phyloP scores from a whole-genome alignment of 2,888 invertebrate genomes.

The Tetranychus piercei region DNA sequence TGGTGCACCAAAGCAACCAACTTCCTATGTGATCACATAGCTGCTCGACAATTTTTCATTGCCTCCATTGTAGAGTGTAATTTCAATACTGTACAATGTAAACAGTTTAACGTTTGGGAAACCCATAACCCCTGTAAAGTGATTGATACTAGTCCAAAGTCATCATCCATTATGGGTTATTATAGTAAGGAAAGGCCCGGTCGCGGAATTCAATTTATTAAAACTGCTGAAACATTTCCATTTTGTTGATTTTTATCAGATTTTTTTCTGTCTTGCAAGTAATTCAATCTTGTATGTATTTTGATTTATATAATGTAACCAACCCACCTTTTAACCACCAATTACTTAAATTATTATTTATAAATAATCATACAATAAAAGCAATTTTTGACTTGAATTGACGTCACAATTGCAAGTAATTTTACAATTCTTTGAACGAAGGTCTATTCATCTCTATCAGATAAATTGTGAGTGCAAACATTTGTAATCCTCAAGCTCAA shows the following conservation, averaged over 20 bases:
- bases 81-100: neutral
- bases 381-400: too few species aligned
- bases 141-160: neutral
- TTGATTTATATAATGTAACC: too few species aligned
- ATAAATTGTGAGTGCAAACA: too few species aligned
- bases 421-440: too few species aligned
- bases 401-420: too few species aligned
- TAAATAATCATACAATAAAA: too few species aligned
- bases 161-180: neutral
- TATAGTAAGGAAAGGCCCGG: neutral
- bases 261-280: neutral
- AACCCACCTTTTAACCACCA: too few species aligned
- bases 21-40: neutral
- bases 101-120: neutral
- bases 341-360: too few species aligned
- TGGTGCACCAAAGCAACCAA: slow-evolving; percentile 12
- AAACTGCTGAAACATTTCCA: neutral
- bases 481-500: too few species aligned
- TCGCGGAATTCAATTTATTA: neutral
- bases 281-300: too few species aligned
- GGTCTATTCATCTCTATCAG: too few species aligned
- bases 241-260: neutral
- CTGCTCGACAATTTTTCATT: neutral
- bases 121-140: neutral
- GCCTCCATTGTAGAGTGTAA: neutral